Percentiles rank a stretch among this genome's conserved stretches.
These are phyloP conservation scores for Limosa lapponica DNA, from an alignment of 2,797 vertebrate species.

Conservation along the genomic window DNA sequence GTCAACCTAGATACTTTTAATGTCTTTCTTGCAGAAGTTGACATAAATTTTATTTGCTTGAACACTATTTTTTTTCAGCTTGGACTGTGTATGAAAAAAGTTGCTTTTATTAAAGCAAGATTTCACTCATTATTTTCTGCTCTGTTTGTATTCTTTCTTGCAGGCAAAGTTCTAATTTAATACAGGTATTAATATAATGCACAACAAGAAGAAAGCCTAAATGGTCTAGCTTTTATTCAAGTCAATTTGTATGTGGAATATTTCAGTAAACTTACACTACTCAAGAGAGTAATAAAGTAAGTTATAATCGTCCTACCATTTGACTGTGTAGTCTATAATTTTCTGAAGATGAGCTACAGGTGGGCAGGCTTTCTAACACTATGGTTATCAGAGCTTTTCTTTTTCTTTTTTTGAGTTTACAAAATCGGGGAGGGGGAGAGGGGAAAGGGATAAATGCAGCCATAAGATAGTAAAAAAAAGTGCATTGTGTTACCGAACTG, in stretches of 20 bases:
- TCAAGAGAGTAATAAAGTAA: not conserved
- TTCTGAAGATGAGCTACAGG: not conserved
- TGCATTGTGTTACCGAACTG: rapidly evolving
- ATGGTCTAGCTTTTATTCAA: not conserved
- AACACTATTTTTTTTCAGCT: not conserved
- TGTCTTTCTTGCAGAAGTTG: not conserved
- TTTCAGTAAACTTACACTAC: not conserved
- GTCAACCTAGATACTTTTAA: not conserved
- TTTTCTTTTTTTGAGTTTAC: not conserved
- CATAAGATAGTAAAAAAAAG: not conserved
- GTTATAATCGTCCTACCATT: not conserved
- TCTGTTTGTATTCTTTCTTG: not conserved
- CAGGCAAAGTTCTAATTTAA: not conserved
- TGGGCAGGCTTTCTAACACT: not conserved
- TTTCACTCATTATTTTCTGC: not conserved
- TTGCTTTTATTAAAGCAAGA: not conserved
- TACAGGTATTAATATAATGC: not conserved
- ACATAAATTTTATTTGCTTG: not conserved
- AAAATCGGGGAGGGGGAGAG: not conserved
- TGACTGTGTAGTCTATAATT: not conserved
- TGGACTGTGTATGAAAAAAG: not conserved
- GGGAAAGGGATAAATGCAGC: not conserved
- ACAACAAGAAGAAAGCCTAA: not conserved
- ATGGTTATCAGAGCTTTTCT: not conserved
- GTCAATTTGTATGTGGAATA: not conserved